Conservation (phyloP, 2,888 invertebrate species). For the Keiferia lycopersicella region DNA sequence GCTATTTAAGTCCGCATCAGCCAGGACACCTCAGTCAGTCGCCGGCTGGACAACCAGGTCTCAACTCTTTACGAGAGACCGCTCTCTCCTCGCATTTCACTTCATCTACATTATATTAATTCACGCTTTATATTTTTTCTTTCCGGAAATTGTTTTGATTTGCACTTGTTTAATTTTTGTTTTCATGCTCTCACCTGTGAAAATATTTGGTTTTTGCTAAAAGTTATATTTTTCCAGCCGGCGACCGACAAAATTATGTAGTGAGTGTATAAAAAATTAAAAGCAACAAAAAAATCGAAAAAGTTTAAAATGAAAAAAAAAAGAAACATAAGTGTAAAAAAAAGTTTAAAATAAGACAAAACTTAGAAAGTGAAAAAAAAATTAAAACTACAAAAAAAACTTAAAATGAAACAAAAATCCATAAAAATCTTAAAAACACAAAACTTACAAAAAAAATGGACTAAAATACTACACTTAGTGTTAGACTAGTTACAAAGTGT, state of each 20-base stretch:
- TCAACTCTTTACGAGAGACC: slow-evolving; percentile 7
- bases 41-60: not conserved
- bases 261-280: not conserved
- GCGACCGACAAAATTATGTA: not conserved
- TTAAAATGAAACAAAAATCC: not conserved
- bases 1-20: not conserved
- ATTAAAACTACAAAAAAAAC: not conserved
- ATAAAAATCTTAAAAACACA: too few relatives aligned
- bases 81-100: not conserved
- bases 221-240: not conserved
- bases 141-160: not conserved
- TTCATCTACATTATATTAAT: not conserved
- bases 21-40: not conserved
- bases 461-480: too few relatives aligned
- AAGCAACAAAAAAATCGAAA: not conserved
- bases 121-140: too few relatives aligned
- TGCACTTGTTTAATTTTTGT: too few relatives aligned
- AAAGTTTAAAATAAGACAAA: not conserved
- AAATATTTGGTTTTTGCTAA: too few relatives aligned
- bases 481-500: too few relatives aligned
- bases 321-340: not conserved
- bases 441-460: too few relatives aligned
- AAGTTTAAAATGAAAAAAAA: not conserved
- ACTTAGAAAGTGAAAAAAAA: not conserved
- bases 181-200: too few relatives aligned